Evolutionary conservation across 2,888 invertebrate species (phyloP), one percentile per base, ranked within the genome.

Genomic region (Drosophila trichaetosa): DNA sequence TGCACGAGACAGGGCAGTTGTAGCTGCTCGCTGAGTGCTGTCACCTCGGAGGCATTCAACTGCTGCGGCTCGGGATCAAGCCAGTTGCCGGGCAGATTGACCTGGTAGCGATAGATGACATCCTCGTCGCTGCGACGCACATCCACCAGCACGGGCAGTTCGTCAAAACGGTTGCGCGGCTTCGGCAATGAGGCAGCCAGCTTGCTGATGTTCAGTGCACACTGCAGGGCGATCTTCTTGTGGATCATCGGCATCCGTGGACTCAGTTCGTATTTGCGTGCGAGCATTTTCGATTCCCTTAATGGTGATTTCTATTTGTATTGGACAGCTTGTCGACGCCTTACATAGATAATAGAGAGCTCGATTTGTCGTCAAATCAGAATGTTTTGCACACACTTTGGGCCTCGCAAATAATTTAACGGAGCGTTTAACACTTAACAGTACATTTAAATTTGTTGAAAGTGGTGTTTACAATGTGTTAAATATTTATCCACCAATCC

Each of bases 401-500:
- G 73, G 77, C 70, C 79, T 68, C 73, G 69, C 53, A 75, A 80
- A 66, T 77, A 36, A 38, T 38, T 27, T 74, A 61, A 77, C 79
- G 61, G 72, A 79, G 77, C 75, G 65, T 64, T 79, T 71, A 79
- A 79, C 79, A 71, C 72, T 79, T 84, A 80, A 80, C 73, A 73
- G 82, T 80, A 84, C 87, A 87, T 84, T 84, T 80, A 66, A 84
- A 84, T 85, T 85, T 85, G 72, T 80, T 83, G 58, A 69, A 77
- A 72, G 71, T 75, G 79, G 86, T 88, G 81, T 87, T 88, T 72
- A 80, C 82, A 85, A 86, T 83, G 85, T 85, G 86, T 85, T 78
- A 76, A 76, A 70, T 74, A 67, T 65, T 86, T 76, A 49, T 76
- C 31, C 83, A 80, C 88, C 79, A 83, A 71, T 85, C 71, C 66